Percentiles rank a stretch among this genome's conserved stretches.
phyloP scores from a whole-genome alignment of 92 coral and sea anemone species.

The Phymanthus crucifer region DNA sequence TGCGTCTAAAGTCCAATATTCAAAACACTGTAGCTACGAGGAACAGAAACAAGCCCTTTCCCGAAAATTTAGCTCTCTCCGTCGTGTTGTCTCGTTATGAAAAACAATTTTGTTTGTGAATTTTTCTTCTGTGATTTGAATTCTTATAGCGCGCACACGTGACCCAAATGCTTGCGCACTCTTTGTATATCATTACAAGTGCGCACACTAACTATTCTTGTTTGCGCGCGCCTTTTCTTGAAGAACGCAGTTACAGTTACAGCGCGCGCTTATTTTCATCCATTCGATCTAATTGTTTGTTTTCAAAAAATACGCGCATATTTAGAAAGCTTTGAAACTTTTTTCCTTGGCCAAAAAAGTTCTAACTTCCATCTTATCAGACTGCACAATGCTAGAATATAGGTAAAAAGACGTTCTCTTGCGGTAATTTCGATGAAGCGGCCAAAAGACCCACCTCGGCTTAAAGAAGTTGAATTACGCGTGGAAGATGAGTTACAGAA shows the following conservation, averaged over 20 bases:
- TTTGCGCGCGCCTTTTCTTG: too few relatives aligned
- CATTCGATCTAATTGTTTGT: conserved; percentile 5
- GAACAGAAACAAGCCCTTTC: too few relatives aligned
- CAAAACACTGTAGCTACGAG: too few relatives aligned
- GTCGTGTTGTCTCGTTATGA: not conserved
- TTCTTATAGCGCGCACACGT: conserved; percentile 1
- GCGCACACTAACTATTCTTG: too few relatives aligned
- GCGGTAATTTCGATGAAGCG: not conserved
- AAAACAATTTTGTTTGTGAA: too few relatives aligned
- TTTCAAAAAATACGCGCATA: conserved; percentile 1
- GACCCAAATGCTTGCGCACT: too few relatives aligned
- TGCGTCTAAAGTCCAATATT: conserved; percentile 7
- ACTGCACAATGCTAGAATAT: not conserved
- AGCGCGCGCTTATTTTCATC: not conserved
- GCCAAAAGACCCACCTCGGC: not conserved
- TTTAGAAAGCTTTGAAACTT: not conserved
- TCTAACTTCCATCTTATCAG: too few relatives aligned
- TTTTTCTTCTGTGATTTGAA: too few relatives aligned
- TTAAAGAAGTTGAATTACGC: not conserved
- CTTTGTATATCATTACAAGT: too few relatives aligned
- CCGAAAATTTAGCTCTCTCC: not conserved
- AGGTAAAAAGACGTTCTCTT: not conserved
- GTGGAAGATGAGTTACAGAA: conserved; percentile 1
- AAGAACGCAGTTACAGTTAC: conserved; percentile 1
- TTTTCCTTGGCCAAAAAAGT: too few relatives aligned